phyloP scores from a whole-genome alignment of 2,113 vertebrate genomes.

The Arizona elegans region DNA sequence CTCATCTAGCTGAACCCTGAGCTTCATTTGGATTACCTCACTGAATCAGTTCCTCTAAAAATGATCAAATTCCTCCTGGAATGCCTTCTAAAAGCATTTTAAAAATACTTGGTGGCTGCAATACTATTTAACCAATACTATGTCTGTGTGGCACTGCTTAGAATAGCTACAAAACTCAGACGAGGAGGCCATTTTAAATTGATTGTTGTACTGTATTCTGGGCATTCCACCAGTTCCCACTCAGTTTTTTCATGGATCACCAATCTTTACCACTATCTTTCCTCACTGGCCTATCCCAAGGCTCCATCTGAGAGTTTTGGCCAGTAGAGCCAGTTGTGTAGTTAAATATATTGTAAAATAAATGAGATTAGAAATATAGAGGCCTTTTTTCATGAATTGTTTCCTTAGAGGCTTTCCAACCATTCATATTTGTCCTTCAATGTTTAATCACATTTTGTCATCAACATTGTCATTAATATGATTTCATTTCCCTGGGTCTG shows the following conservation, averaged over 20 bases:
- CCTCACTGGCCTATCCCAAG: neutral
- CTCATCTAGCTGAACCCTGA: neutral
- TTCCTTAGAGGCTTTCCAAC: neutral
- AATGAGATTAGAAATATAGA: neutral
- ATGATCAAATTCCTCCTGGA: neutral
- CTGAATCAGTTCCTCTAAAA: neutral
- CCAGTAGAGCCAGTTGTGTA: neutral
- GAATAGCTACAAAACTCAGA: neutral
- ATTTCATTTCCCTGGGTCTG: neutral
- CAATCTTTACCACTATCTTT: neutral
- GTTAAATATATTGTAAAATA: neutral
- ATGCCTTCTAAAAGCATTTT: neutral
- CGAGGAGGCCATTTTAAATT: neutral
- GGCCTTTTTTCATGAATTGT: fast-evolving
- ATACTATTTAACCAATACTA: neutral
- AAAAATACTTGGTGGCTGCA: neutral
- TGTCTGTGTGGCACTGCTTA: neutral
- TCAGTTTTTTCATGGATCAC: neutral
- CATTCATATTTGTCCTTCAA: neutral
- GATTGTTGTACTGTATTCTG: neutral
- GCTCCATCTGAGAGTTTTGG: neutral
- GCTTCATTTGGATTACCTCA: neutral
- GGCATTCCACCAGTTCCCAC: neutral
- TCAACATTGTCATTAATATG: neutral
- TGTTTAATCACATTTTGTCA: neutral